phyloP scores from a whole-genome alignment of 2,113 vertebrate genomes.

The Nicator chloris region DNA sequence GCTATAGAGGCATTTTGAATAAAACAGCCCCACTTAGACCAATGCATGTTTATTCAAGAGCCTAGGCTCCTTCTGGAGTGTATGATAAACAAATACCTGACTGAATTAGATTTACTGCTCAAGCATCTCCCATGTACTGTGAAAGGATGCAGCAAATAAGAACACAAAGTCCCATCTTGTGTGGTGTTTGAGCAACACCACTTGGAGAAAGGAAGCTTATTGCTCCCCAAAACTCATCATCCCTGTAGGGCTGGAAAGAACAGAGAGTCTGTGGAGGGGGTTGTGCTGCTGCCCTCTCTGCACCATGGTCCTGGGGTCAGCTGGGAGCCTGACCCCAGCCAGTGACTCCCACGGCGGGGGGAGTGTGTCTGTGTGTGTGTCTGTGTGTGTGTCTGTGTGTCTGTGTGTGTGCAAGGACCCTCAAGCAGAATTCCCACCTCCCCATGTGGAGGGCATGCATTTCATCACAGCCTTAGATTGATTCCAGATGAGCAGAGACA shows the following conservation, averaged over 20 bases:
- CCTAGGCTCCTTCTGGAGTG: neutral
- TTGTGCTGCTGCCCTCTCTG: neutral
- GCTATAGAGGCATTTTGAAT: neutral
- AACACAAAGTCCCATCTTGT: neutral
- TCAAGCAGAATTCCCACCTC: conserved; percentile 1
- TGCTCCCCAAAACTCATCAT: neutral
- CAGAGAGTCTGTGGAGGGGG: neutral
- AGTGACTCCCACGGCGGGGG: neutral
- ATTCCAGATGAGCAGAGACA: conserved; percentile 11
- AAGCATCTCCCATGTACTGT: neutral
- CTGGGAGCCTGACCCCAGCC: neutral
- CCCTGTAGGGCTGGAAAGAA: neutral
- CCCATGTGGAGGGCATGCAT: neutral
- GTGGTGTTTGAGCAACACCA: neutral
- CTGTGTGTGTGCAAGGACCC: neutral
- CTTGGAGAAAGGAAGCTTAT: neutral
- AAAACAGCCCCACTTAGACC: neutral
- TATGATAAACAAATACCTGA: neutral
- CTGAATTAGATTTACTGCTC: neutral
- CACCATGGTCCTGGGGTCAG: neutral
- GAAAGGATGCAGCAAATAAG: neutral
- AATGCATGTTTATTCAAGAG: neutral
- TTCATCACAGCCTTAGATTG: neutral
- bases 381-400: neutral
- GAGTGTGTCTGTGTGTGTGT: neutral